Conservation (phyloP, 2,888 invertebrate genomes). For the Sarcophaga caerulescens region DNA sequence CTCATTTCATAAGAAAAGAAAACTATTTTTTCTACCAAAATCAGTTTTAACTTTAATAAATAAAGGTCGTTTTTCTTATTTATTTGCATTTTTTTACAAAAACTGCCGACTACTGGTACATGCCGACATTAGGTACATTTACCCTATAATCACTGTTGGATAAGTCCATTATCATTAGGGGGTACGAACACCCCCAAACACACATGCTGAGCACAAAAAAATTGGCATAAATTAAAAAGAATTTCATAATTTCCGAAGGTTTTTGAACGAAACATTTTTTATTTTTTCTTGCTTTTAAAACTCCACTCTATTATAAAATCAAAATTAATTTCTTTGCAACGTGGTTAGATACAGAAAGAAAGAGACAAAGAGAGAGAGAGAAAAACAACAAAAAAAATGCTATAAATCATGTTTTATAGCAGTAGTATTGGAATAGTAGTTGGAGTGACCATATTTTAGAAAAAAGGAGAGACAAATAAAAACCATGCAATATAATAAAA, state of each 20-base stretch:
- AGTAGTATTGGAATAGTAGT: background rate
- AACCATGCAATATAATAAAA: background rate
- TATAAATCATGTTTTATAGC: constrained; percentile 6
- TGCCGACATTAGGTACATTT: no score
- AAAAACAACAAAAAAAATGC: background rate
- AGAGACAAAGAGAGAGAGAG: background rate
- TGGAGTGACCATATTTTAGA: constrained; percentile 29
- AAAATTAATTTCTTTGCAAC: constrained; percentile 4
- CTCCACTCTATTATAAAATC: background rate
- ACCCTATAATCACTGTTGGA: background rate
- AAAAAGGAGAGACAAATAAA: background rate
- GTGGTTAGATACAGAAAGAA: background rate
- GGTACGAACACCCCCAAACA: background rate
- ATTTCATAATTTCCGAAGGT: background rate
- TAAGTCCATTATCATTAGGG: background rate
- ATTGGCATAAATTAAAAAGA: background rate
- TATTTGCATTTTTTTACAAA: no score
- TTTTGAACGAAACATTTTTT: background rate
- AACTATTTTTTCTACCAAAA: no score
- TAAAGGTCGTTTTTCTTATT: no score
- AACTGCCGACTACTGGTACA: no score
- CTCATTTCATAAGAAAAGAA: no score
- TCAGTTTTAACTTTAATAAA: no score
- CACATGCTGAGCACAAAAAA: background rate
- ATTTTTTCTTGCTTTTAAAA: background rate